These are phyloP conservation scores for Hypothenemus hampei DNA, from an alignment of 1,140 invertebrate species.

Conservation along the genomic window DNA sequence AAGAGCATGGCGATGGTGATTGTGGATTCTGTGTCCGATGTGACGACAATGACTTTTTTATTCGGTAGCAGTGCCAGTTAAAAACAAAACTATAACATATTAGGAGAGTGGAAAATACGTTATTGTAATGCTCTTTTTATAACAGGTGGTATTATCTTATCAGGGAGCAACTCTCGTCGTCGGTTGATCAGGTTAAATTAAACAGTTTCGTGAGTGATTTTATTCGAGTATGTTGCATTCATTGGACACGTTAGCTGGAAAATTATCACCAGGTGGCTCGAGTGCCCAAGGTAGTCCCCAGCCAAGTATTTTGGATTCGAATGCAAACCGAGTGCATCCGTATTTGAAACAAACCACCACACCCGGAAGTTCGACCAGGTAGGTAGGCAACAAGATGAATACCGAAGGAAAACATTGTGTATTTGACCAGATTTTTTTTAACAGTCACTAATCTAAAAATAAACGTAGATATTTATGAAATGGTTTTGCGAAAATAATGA, in stretches of 20 bases:
- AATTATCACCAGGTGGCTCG: slow-evolving; percentile 59
- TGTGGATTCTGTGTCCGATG: too few relatives aligned
- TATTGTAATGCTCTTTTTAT: too few relatives aligned
- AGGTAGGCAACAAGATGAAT: too few relatives aligned
- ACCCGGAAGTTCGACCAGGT: slow-evolving; percentile 29
- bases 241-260: slow-evolving; percentile 71
- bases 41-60: too few relatives aligned
- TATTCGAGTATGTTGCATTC: slow-evolving; percentile 63
- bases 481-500: too few relatives aligned
- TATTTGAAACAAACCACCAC: slow-evolving; percentile 50
- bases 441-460: not conserved
- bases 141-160: slow-evolving; percentile 34
- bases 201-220: slow-evolving; percentile 33
- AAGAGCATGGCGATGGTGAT: too few relatives aligned
- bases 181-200: slow-evolving; percentile 33
- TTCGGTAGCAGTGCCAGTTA: too few relatives aligned
- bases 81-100: too few relatives aligned
- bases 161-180: slow-evolving; percentile 14
- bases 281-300: slow-evolving; percentile 34
- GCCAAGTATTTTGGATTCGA: slow-evolving; percentile 49
- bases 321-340: slow-evolving; percentile 55
- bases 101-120: too few relatives aligned
- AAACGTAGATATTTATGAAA: too few relatives aligned
- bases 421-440: not conserved
- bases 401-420: too few relatives aligned